Evolutionary conservation across 1,140 invertebrate species (phyloP), one percentile per base, ranked within the genome.

Genomic region (Heliothis virescens): DNA sequence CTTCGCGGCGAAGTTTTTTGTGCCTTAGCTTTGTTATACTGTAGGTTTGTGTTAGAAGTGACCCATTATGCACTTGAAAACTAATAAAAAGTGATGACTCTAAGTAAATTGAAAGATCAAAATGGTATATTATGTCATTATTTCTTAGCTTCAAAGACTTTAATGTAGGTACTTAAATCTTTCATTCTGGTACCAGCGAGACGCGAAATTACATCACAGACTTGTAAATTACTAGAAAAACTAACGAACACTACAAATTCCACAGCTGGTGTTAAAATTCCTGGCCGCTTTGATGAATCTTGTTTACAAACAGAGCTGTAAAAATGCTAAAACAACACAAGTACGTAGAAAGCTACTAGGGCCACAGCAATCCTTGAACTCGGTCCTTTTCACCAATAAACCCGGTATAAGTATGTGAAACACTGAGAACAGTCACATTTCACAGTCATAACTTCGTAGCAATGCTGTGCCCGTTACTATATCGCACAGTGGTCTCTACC

Each of bases 401-500:
- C 55, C 41, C 63, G 21, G 26, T 55, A 53, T 62, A 76, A 76
- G 53, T 75, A 75, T 62, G 74, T 48, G 60, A 76, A 76, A 76
- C 15, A 50, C 72, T 77, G 52, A 75, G 53, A 59, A 73, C 52
- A 57, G 52, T 73, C 71, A 65, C 75, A 78, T 69, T 78, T 69
- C 52, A 78, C 75, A 78, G 62, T 78, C 62, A 52, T 78, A 78
- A 78, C 34, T 65, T 47, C 48, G 75, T 53, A 78, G 75, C 52
- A 59, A 76, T 69, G 75, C 75, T 57, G 75, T 67, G 59, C 77
- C 90, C 88, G 90, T 91, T 91, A 91, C 87, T 88, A 87, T 89
- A 90, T 90, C 82, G 87, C 90, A 87, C 73, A 73, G 79, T 81
- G 79, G 82, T 83, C 83, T 84, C 79, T 92, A 90, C 91, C 90